Conservation (phyloP, 2,888 invertebrate species). For the Thera britannica region DNA sequence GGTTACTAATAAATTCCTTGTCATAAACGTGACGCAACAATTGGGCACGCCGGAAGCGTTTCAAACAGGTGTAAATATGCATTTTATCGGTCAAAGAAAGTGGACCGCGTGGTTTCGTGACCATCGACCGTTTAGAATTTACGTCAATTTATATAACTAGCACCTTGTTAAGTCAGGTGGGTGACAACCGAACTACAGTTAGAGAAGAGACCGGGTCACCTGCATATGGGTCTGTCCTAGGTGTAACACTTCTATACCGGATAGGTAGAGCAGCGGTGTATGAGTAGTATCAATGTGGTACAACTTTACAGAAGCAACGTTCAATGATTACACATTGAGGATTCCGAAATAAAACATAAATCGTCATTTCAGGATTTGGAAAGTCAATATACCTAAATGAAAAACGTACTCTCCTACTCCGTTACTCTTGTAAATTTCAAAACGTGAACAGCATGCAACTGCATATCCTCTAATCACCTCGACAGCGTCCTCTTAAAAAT, state of each 20-base stretch:
- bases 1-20: background rate
- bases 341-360: slow-evolving; percentile 2
- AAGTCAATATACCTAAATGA: background rate
- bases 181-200: slow-evolving; percentile 78
- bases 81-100: slow-evolving; percentile 71
- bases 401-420: background rate
- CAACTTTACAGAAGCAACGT: slow-evolving; percentile 5
- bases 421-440: background rate
- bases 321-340: background rate
- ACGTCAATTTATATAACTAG: slow-evolving; percentile 76
- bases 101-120: slow-evolving; percentile 56
- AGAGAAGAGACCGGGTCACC: slow-evolving; percentile 77
- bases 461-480: slow-evolving; percentile 68
- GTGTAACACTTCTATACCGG: slow-evolving; percentile 66
- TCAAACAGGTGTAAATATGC: slow-evolving; percentile 52
- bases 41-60: slow-evolving; percentile 44
- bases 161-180: slow-evolving; percentile 69
- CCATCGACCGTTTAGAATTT: slow-evolving; percentile 61
- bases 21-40: slow-evolving; percentile 49
- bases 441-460: slow-evolving; percentile 36
- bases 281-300: background rate
- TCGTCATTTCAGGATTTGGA: background rate
- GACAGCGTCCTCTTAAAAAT: slow-evolving; percentile 68
- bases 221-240: slow-evolving; percentile 61
- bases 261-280: slow-evolving; percentile 41